Conservation (phyloP, 2,888 invertebrate genomes). For the Galerucella nymphaeae region DNA sequence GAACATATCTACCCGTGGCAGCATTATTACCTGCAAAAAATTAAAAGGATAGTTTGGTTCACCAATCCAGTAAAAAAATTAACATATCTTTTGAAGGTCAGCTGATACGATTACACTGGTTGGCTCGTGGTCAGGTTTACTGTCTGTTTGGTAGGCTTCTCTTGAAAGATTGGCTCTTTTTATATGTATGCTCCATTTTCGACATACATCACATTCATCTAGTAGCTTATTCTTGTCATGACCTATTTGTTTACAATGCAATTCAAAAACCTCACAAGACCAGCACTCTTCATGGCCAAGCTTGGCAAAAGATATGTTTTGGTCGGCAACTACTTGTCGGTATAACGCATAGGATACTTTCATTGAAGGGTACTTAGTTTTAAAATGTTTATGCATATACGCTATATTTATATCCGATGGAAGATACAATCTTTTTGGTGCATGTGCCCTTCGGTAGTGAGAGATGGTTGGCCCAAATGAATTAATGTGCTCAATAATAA, state of each 20-base stretch:
- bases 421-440: conserved; percentile 20
- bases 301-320: conserved; percentile 31
- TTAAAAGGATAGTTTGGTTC: not conserved
- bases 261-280: conserved; percentile 21
- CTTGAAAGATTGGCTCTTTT: conserved; percentile 12
- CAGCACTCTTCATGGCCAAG: conserved; percentile 32
- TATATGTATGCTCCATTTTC: conserved; percentile 9
- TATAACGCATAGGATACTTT: conserved; percentile 27
- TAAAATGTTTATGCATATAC: conserved; percentile 26
- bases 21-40: conserved; percentile 10
- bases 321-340: conserved; percentile 12
- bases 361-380: conserved; percentile 18
- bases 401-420: conserved; percentile 23
- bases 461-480: conserved; percentile 22
- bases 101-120: not conserved
- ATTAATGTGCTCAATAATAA: conserved; percentile 21
- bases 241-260: conserved; percentile 9
- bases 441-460: conserved; percentile 29
- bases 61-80: not conserved
- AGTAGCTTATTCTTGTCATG: conserved; percentile 2
- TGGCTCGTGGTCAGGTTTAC: conserved; percentile 12
- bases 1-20: conserved; percentile 4
- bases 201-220: conserved; percentile 21
- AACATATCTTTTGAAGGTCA: too few relatives aligned
- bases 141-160: conserved; percentile 6